Conservation (phyloP, 2,113 vertebrate genomes). For the Clinocottus analis region DNA sequence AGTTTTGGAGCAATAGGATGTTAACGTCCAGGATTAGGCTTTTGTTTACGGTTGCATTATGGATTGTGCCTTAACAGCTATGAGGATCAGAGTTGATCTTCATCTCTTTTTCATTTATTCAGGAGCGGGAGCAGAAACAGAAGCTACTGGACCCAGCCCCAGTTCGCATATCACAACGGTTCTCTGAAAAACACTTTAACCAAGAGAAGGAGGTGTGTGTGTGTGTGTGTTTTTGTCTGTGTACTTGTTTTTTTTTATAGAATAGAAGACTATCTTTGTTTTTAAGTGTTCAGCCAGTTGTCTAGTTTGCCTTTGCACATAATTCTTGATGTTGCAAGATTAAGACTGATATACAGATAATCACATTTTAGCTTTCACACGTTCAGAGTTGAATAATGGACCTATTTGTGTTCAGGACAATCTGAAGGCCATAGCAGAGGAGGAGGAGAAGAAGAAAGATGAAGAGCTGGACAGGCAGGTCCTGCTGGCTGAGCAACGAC, state of each 20-base stretch:
- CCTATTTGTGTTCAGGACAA: constrained; percentile 78
- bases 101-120: constrained; percentile 3
- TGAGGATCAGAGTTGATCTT: neutral
- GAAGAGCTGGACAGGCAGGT: constrained; percentile 92
- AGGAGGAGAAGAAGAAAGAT: constrained; percentile 88
- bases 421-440: constrained; percentile 73
- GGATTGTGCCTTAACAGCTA: neutral
- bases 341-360: too few species aligned
- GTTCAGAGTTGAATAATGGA: neutral
- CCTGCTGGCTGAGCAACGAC: constrained; percentile 91
- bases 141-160: constrained; percentile 85
- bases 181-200: constrained; percentile 80
- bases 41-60: neutral
- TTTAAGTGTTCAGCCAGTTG: neutral
- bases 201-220: constrained; percentile 82
- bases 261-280: neutral
- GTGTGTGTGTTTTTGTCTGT: neutral
- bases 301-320: neutral
- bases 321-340: neutral
- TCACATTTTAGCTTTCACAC: neutral
- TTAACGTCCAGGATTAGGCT: neutral
- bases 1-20: neutral
- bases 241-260: neutral
- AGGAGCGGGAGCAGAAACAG: constrained; percentile 90
- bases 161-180: constrained; percentile 84